Evolutionary conservation across 23 tunicate species (phyloP).

Genomic region (Trididemnum clinides): DNA sequence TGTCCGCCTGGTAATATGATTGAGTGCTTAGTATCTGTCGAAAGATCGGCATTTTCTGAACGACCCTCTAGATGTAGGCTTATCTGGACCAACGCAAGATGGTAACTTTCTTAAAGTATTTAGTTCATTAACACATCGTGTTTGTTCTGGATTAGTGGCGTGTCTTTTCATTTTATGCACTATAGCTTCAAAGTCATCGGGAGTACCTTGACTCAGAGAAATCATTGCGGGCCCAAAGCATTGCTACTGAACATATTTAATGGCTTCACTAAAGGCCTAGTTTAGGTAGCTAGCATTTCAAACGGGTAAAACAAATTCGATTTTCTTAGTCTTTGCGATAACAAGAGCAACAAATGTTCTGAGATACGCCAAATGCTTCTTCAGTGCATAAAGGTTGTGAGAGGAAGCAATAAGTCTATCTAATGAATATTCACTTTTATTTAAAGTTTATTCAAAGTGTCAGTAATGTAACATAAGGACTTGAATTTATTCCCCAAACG

Average conservation of each 20-base stretch:
- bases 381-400: too few species aligned
- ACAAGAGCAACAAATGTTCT: too few species aligned
- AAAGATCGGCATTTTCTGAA: not conserved
- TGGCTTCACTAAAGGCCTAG: too few species aligned
- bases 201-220: not conserved
- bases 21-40: constrained; percentile 4
- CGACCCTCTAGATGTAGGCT: not conserved
- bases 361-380: too few species aligned
- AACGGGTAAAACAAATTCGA: too few species aligned
- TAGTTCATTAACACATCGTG: not conserved
- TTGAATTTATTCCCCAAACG: too few species aligned
- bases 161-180: not conserved
- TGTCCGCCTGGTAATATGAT: not conserved
- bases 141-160: not conserved
- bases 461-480: too few species aligned
- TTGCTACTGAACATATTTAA: not conserved
- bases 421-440: too few species aligned
- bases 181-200: not conserved
- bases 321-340: too few species aligned
- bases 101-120: not conserved
- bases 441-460: too few species aligned
- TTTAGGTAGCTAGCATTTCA: too few species aligned
- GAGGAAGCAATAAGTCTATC: too few species aligned
- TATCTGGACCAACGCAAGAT: not conserved
- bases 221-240: not conserved